A percentile compares a stretch with the other conserved stretches of the same genome.
phyloP scores from a whole-genome alignment of 37 sponge, comb jelly and placozoan genomes.

The Cladorhizidae sp. region DNA sequence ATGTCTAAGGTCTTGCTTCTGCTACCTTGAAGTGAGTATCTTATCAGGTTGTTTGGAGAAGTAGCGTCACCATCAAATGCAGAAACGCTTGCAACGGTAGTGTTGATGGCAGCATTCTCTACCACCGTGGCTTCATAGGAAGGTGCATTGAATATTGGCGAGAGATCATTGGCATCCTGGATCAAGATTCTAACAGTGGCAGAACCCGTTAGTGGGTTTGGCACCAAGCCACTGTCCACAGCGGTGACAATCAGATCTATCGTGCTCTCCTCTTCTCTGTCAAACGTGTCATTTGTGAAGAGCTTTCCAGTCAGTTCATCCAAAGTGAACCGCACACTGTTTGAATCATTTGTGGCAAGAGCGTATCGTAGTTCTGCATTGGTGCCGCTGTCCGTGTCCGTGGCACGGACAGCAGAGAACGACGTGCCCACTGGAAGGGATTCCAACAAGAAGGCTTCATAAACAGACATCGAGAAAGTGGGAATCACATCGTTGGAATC shows the following conservation, averaged over 20 bases:
- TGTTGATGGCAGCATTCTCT: conserved; percentile 58
- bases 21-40: conserved; percentile 38
- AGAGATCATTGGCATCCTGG: conserved; percentile 54
- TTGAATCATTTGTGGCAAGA: conserved; percentile 25
- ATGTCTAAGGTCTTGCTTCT: conserved; percentile 31
- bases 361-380: conserved; percentile 54
- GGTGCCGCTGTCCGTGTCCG: conserved; percentile 65
- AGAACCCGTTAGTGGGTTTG: conserved; percentile 26
- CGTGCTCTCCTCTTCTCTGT: conserved; percentile 51
- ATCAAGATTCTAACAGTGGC: conserved; percentile 37
- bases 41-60: conserved; percentile 43
- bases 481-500: conserved; percentile 72
- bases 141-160: conserved; percentile 39
- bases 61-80: conserved; percentile 69
- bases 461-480: conserved; percentile 34
- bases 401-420: conserved; percentile 49
- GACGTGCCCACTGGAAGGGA: conserved; percentile 21
- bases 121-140: conserved; percentile 29
- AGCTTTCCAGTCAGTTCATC: conserved; percentile 40
- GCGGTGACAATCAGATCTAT: conserved; percentile 49
- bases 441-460: conserved; percentile 50
- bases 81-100: conserved; percentile 17
- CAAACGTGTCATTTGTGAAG: conserved; percentile 42
- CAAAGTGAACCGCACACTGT: conserved; percentile 27
- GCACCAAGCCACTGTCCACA: conserved; percentile 56